phyloP scores from a whole-genome alignment of 2,113 vertebrate species.

The Puffinus mauretanicus region DNA sequence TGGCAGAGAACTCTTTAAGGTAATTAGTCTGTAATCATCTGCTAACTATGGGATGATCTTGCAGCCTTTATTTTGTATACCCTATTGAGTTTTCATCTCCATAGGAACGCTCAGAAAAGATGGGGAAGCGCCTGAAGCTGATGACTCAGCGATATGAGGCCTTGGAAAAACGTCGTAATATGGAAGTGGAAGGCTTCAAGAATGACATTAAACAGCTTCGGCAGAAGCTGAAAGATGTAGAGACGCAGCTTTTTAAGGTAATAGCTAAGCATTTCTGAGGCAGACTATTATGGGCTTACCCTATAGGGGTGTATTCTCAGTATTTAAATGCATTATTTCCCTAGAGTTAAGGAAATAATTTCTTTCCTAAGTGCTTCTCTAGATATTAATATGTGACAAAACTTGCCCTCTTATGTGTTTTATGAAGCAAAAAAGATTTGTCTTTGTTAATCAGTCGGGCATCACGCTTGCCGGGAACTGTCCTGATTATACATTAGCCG shows the following conservation, averaged over 20 bases:
- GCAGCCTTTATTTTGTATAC: background rate
- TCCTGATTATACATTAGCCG: background rate
- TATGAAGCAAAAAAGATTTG: background rate
- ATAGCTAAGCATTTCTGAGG: background rate
- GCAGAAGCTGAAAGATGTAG: constrained; percentile 89
- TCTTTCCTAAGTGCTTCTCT: background rate
- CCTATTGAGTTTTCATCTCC: background rate
- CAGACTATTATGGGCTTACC: background rate
- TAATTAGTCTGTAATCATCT: constrained; percentile 33
- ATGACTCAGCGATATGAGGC: constrained; percentile 90
- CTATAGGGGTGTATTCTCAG: background rate
- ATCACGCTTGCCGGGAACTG: background rate
- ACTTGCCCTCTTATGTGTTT: background rate
- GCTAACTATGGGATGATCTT: background rate
- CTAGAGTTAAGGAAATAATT: background rate
- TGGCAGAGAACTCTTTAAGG: constrained; percentile 89
- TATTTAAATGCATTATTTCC: background rate
- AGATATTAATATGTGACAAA: background rate
- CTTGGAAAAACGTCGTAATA: constrained; percentile 84
- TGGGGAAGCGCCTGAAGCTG: constrained; percentile 87
- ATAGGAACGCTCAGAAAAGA: constrained; percentile 90
- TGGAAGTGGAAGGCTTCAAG: constrained; percentile 95
- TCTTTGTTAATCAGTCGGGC: background rate
- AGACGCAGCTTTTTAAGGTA: constrained; percentile 92
- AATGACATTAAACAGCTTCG: constrained; percentile 87